Evolutionary conservation across 2,888 invertebrate species (phyloP), one percentile per base, ranked within the genome.

Genomic region (Panzeria rudis): DNA sequence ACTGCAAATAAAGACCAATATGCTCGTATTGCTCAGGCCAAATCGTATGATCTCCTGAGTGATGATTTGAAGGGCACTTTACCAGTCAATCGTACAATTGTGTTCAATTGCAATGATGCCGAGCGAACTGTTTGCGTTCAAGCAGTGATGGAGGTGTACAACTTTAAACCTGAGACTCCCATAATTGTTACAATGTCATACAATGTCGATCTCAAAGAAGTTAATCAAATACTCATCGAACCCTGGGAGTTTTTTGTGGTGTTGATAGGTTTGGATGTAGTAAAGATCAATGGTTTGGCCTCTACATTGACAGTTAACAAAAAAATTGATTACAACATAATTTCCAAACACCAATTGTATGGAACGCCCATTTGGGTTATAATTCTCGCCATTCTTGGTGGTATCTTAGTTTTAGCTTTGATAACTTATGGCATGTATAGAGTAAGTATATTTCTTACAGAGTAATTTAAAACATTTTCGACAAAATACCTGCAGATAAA

Each of bases 311-410:
- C 86, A 8, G 88, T 92, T 3, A 89, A 87, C 44, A 89, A 89
- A 35, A 91, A 89, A 54, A 90, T 92, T 17, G 91, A 92, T 38
- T 91, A 92, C 52, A 92, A 92, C 83, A 90, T 92, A 20, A 91
- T 93, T 84, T 92, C 92, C n/a, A 92, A 92, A 79, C 91, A 92
- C 89, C 88, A 91, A 72, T 86, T 89, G 4, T 88, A 88, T 5
- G 86, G 83, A 8, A 88, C 91, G 23, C 92, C 92, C 25, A 89
- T 92, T 17, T 94, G 94, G 94, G 91, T 93, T 56, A 92, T 92
- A 68, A 92, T 94, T 50, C 81, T 93, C 3, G 91, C 94, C 1
- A 89, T 92, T 20, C 83, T 94, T 11, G 91, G 91, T 50, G 94
- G 94, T 15, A 87, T 93, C 11, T 66, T 93, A 50, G 79, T 93